These are phyloP conservation scores for Saccostrea cuccullata DNA, from an alignment of 1,140 invertebrate genomes.

Conservation along the genomic window DNA sequence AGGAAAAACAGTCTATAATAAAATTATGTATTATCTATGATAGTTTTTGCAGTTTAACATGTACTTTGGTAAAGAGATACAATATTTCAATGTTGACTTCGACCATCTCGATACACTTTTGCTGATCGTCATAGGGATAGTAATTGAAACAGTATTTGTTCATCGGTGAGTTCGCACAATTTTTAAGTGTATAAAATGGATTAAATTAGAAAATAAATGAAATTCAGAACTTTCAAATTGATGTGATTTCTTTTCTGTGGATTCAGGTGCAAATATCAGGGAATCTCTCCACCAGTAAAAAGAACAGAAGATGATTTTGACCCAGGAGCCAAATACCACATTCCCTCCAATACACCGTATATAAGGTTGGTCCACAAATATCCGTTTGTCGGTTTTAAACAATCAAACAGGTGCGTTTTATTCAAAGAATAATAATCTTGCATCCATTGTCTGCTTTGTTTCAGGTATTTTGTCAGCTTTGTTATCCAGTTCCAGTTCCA, in stretches of 20 bases:
- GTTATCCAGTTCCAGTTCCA: constrained; percentile 96
- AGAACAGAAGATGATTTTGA: constrained; percentile 74
- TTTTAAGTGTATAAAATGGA: too few species aligned
- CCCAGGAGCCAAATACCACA: constrained; percentile 76
- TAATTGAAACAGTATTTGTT: too few species aligned
- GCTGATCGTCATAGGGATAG: too few species aligned
- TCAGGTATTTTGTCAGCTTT: constrained; percentile 82
- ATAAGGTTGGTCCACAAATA: constrained; percentile 65
- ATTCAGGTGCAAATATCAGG: constrained; percentile 74
- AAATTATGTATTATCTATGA: background rate
- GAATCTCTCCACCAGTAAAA: constrained; percentile 69
- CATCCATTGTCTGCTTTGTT: constrained; percentile 16
- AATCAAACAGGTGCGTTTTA: background rate
- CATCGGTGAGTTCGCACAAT: too few species aligned
- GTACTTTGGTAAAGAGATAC: too few species aligned
- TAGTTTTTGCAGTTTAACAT: too few species aligned
- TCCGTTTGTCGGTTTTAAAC: background rate
- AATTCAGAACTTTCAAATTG: too few species aligned
- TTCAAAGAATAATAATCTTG: background rate
- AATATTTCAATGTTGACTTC: too few species aligned
- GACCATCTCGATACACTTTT: too few species aligned
- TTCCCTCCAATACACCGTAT: constrained; percentile 73
- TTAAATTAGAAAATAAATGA: too few species aligned
- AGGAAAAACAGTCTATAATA: background rate
- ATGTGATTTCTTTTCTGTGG: background rate